phyloP scores from a whole-genome alignment of 2,113 vertebrate species.

The Strigops habroptila region DNA sequence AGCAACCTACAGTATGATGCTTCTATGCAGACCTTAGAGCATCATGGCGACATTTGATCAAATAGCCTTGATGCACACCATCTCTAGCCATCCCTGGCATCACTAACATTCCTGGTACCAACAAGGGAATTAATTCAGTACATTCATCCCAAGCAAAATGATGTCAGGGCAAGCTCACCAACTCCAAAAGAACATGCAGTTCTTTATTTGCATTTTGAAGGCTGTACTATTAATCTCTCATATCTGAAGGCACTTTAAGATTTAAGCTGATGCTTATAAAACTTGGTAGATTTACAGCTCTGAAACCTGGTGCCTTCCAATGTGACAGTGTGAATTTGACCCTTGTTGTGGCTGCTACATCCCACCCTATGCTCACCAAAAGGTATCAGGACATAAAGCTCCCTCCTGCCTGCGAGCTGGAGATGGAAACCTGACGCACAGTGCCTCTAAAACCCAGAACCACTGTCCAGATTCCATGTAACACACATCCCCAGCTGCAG shows the following conservation, averaged over 20 bases:
- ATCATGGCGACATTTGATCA: background rate
- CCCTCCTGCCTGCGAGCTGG: background rate
- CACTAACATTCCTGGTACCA: background rate
- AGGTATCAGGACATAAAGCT: background rate
- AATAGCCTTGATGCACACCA: background rate
- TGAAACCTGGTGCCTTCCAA: background rate
- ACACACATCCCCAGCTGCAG: constrained; percentile 18
- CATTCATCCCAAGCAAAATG: background rate
- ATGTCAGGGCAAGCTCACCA: background rate
- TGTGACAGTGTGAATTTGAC: background rate
- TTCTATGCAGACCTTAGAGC: no score
- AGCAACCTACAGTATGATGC: background rate
- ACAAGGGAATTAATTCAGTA: background rate
- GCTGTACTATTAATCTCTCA: background rate
- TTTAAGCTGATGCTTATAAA: background rate
- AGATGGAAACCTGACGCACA: background rate
- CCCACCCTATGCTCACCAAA: background rate
- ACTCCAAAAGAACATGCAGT: background rate
- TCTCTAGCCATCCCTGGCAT: background rate
- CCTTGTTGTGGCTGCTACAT: background rate
- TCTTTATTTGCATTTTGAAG: background rate
- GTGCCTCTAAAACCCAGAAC: background rate
- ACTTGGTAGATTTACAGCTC: background rate
- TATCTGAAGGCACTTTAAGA: background rate
- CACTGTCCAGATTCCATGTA: background rate